Conservation (phyloP, 2,888 invertebrate genomes). For the Odontothrips loti region DNA sequence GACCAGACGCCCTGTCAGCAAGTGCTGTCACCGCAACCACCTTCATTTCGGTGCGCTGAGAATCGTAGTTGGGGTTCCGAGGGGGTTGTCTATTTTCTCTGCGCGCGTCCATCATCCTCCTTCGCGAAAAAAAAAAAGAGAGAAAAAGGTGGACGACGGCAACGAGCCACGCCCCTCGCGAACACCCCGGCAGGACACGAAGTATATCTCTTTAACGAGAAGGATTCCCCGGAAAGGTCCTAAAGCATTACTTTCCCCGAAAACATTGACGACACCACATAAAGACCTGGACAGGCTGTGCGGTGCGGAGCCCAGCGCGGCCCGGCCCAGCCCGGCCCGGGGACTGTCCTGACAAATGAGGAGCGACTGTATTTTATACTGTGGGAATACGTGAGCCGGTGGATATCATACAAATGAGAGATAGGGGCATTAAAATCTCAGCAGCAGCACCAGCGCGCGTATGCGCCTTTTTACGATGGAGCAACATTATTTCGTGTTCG, state of each 20-base stretch:
- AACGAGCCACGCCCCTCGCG: neutral
- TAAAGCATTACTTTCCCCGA: conserved; percentile 22
- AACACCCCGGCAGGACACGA: neutral
- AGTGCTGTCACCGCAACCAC: no score
- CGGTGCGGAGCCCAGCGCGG: neutral
- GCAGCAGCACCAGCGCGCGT: neutral
- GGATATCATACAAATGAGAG: conserved; percentile 22
- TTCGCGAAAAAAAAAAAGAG: no score
- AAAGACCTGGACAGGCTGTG: neutral
- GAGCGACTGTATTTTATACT: conserved; percentile 26
- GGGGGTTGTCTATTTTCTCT: no score
- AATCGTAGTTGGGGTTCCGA: no score
- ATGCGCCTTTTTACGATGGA: conserved; percentile 17
- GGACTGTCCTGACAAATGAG: conserved; percentile 18
- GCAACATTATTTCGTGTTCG: conserved; percentile 10
- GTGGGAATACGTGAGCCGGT: conserved; percentile 3
- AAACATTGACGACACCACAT: conserved; percentile 26
- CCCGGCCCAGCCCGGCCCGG: neutral
- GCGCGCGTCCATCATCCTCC: no score
- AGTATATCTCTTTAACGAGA: conserved; percentile 23
- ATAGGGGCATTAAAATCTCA: conserved; percentile 23
- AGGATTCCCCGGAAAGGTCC: conserved; percentile 17
- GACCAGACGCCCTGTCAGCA: no score
- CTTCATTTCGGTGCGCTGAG: no score
- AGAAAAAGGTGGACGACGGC: no score